Base-by-base conservation (phyloP, 1,140 invertebrate genomes). In the Delia radicum region DNA sequence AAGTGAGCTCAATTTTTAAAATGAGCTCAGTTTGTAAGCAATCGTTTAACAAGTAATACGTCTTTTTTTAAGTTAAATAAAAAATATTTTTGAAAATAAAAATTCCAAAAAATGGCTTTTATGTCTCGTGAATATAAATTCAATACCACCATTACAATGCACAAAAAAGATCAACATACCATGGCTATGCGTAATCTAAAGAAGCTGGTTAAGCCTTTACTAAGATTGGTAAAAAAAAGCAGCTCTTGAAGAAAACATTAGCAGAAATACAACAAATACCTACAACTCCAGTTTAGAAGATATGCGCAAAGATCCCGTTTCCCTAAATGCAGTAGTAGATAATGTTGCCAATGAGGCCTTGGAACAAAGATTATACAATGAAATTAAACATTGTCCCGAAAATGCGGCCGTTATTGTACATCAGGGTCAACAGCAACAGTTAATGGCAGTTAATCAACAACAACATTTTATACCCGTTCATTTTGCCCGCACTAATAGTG, bases 401-500 rank as follows among this genome's bases (percentile, higher is more conserved):
- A 87, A 88, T 76, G 87, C 89, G 15, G 90, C 89, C 4, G 89
- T 91, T 79, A 88, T 90, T 63, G 89, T 91, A n/a, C 90, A 89
- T 85, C 88, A 90, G 73, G 83, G 87, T 15, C 86, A 89, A 65
- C 87, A 88, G 69, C 86, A 87, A 78, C 87, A 88, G 81, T 82
- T 91, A 46, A 82, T 90, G 42, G 89, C 90, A 5, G 88, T 91
- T 12, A 81, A 86, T 71, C 87, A 87, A n/a, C 89, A 90, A 79
- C 87, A 90, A 79, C 27, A 46, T 24, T 91, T 89, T 87, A 89
- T 90, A 46, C 89, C 90, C 27, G 89, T 92, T 8, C 85, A 87
- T 76, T 91, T 91, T 80, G 91, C 90, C 2, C 88, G 90, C 80
- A 91, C 91, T n/a, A 89, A 90, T 78, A 90, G 89, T 55, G 91